Percentiles rank a stretch among this genome's conserved stretches.
Evolutionary conservation across 2,888 invertebrate species (phyloP).

Genomic region (Helobdella robusta): DNA sequence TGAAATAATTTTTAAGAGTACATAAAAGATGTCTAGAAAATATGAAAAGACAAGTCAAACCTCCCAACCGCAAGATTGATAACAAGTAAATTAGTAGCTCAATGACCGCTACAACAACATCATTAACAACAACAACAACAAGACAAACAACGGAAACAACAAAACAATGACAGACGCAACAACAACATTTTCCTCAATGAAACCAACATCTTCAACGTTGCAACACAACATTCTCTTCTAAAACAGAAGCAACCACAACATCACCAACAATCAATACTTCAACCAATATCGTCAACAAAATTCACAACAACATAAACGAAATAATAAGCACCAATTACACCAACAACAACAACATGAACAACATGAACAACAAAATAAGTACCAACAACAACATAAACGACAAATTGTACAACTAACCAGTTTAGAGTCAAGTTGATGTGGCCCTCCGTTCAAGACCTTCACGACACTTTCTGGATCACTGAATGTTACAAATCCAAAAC

Average conservation of each 20-base stretch:
- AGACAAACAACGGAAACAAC: no score
- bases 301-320: background rate
- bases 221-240: no score
- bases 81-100: no score
- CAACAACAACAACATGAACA: conserved; percentile 1
- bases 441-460: conserved; percentile 94
- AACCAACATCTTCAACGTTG: no score
- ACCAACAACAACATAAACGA: background rate
- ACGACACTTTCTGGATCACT: conserved; percentile 95
- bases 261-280: background rate
- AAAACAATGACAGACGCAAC: no score
- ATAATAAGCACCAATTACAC: background rate
- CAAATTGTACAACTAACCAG: conserved; percentile 68
- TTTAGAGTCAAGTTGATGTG: conserved; percentile 98
- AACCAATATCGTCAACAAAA: background rate
- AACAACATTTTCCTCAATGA: no score
- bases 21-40: no score
- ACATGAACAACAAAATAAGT: background rate
- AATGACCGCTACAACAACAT: no score
- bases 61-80: no score
- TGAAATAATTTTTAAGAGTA: no score
- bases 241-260: background rate
- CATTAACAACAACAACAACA: no score
- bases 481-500: conserved; percentile 99
- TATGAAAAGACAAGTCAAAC: no score